Evolutionary conservation across 2,113 vertebrate species (phyloP), one percentile per base, ranked within the genome.

Genomic region (Gymnarchus niloticus): DNA sequence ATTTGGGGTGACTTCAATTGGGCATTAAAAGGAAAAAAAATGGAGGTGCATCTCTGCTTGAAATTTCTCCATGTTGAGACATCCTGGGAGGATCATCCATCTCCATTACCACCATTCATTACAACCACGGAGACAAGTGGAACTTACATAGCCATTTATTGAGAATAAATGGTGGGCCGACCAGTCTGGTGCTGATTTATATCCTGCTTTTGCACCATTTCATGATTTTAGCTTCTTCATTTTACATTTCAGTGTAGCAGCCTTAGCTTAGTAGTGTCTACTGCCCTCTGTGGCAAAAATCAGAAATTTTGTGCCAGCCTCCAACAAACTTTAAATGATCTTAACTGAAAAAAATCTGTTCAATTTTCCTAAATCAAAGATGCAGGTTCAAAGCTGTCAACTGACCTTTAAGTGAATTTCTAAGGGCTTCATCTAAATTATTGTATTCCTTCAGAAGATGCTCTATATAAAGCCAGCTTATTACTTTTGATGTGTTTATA

Each of bases 401-500:
- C 41, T 73, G 65, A 73, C 65, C 65, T 73, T 73, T 33, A 73
- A 73, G 65, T 33, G 19, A 33, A 41, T 41, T 73, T 73, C 14
- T 73, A 73, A 73, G 33, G 65, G 65, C 65, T 17, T 73, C 33
- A 73, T 73, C 65, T 73, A 73, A 73, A 73, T 9, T 28, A 41
- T 33, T 69, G 61, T 37, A 69, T 69, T 41, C 65, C 65, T 41
- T 73, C 33, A 73, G 28, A 41, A 41, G 65, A 41, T 73, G 65
- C 65, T 37, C 4, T 73, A 41, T 41, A 73, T 73, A 73, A 73
- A 73, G 19, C 12, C 65, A 41, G 33, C 33, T 73, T 73, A 73
- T 73, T 73, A 73, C 65, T 73, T 33, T 69, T 33, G 12, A 69
- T 69, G 65, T 73, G 65, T 73, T 73, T 41, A 73, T 73, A 73